Base-by-base conservation (phyloP, 2,797 vertebrate genomes). In the Siniperca obscura region DNA sequence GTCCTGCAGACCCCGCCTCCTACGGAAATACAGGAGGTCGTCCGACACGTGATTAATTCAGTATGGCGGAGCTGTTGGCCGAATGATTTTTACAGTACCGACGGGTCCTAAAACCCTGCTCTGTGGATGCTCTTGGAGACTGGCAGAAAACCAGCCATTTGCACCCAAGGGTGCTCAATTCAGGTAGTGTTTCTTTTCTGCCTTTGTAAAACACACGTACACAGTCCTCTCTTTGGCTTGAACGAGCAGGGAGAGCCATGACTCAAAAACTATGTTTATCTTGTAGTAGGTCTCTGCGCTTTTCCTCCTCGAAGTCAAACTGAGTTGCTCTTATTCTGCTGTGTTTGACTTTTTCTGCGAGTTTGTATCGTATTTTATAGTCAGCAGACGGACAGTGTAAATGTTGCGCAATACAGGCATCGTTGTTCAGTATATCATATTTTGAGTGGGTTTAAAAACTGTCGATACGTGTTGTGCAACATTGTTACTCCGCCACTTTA, bases 31-130 rank as follows among this genome's bases (percentile, higher is more conserved):
- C 91, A 60, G 90, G 90, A 77, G 88, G 83, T 68, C 76, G 82
- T 60, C n/a, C 5, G 87, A 88, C 94, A 96, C 94, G 95, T 96
- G 95, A 96, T 87, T 64, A 38, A 85, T 86, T 91, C 95, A 95
- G 93, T 91, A 94, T 95, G 95, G 95, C 95, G 94, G 94, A 95
- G 89, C 86, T 80, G 87, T 59, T 84, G 87, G 76, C 83, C 84
- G 67, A 86, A 69, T 92, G 91, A 81, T 78, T 83, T 73, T 19
- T n/a, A 80, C 89, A 48, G 77, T 14, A 59, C 86, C 80, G 91
- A 89, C 92, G 90, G 93, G 89, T 91, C 90, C 91, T 86, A 86
- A 87, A 85, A 81, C 80, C 80, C 86, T 55, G 57, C 69, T 0
- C 2, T 7, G 70, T 55, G 83, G 91, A 93, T 83, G 89, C 86